A percentile compares a stretch with the other conserved stretches of the same genome.
Conservation (phyloP, 2,113 vertebrate genomes). For the Festucalex cinctus region DNA sequence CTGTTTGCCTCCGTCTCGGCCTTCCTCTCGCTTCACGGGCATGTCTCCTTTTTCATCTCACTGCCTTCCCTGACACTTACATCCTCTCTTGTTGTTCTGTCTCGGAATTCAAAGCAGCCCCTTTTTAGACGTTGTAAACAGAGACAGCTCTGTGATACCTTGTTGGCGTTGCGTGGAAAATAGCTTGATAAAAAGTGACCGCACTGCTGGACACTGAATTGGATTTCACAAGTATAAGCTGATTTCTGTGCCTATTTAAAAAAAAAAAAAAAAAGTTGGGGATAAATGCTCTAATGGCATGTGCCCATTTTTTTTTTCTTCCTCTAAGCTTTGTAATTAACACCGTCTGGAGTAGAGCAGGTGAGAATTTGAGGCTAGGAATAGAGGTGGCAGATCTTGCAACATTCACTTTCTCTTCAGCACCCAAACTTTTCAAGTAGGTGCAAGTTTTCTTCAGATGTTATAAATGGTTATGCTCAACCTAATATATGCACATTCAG, state of each 20-base stretch:
- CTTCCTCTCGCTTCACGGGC: not conserved
- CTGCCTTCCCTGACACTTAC: slow-evolving; percentile 24
- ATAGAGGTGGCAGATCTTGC: slow-evolving; percentile 72
- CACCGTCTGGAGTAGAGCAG: slow-evolving; percentile 63
- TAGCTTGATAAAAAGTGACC: not conserved
- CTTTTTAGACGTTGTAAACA: not conserved
- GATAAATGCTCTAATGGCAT: slow-evolving; percentile 41
- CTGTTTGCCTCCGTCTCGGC: not conserved
- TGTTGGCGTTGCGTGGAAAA: not conserved
- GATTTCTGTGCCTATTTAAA: not conserved
- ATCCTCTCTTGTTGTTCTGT: slow-evolving; percentile 31
- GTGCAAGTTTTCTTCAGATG: slow-evolving; percentile 16
- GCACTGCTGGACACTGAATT: not conserved
- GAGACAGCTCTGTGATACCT: slow-evolving; percentile 3
- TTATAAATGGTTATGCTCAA: not conserved
- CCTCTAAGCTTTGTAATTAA: slow-evolving; percentile 70
- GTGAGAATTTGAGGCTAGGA: slow-evolving; percentile 68
- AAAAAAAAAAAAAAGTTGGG: slow-evolving; percentile 42
- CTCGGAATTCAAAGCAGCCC: slow-evolving; percentile 20
- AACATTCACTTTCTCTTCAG: slow-evolving; percentile 34
- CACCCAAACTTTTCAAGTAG: slow-evolving; percentile 1
- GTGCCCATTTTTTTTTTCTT: slow-evolving; percentile 47
- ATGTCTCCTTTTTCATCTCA: not conserved
- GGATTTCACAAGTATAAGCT: not conserved
- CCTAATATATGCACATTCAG: not conserved